Evolutionary conservation across 2,797 vertebrate species (phyloP), one percentile per base, ranked within the genome.

Genomic region (Balearica regulorum): DNA sequence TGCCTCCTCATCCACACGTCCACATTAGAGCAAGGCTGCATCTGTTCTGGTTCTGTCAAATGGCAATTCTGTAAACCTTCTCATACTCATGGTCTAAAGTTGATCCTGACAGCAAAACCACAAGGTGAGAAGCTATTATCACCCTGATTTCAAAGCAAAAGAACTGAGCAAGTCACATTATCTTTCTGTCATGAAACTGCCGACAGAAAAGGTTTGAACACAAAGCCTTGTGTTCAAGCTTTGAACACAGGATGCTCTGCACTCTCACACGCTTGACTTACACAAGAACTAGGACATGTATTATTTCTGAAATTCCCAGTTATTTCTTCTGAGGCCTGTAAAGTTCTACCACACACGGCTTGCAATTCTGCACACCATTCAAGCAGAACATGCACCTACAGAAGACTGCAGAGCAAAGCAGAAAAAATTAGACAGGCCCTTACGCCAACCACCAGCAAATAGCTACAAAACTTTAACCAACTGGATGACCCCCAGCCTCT

Each of bases 401-500:
- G 62, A 72, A 87, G n/a, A 69, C 18, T 0, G 0, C n/a, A 77
- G 31, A 80, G 64, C 53, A 83, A 88, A 89, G 46, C n/a, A 54
- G 15, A 85, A 46, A 20, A 53, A 68, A 37, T 29, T 37, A 35
- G 31, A 31, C 4, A 33, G 49, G 28, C 16, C 35, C 16, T 75
- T 41, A 8, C 20, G 18, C 16, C 39, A 76, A 39, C 1, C 1
- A 3, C 9, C 39, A 86, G 24, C 12, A 57, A 92, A 64, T 24
- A 39, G 5, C n/a, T 73, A 43, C 29, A 60, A 35, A 80, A 71
- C 43, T 70, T 83, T 16, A 77, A 77, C 35, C 15, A 44, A 10
- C 0, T 1, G 3, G 0, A 5, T 55, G 13, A 48, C 4, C 4
- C 19, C 33, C 33, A 6, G 55, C 21, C 70, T 71, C 51, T 44